Evolutionary conservation across 2,888 invertebrate species (phyloP), one percentile per base, ranked within the genome.

Genomic region (Metalampra italica): DNA sequence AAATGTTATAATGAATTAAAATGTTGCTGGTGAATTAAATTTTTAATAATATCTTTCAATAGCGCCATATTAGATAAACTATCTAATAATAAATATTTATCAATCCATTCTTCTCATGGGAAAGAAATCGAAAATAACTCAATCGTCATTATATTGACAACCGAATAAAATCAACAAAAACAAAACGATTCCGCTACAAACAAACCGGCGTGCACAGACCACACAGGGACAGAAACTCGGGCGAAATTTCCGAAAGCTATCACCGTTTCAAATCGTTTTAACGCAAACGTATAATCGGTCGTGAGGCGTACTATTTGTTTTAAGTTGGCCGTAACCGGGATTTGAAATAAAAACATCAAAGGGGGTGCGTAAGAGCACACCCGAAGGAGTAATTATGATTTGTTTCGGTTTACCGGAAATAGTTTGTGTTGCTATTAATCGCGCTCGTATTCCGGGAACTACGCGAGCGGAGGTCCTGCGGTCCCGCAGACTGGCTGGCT

Each of bases 311-410:
- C 82, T 89, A 89, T 88, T 89, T 89, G 89, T 89, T 89, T 88
- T 86, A 87, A 87, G 77, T 83, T 82, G 78, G 75, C 83, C 84
- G 82, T 86, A 84, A 82, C 86, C 71, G 77, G 77, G 77, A 76
- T 82, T 78, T 81, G 72, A 77, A 80, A 86, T 85, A 86, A 88
- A 87, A 86, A 88, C 87, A 86, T 88, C 87, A 88, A 88, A 88
- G 87, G 75, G 88, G 84, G 80, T 79, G 80, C 74, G 80, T 79
- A 78, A 73, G 79, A 80, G 82, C 65, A 71, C 76, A 72, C 76
- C 78, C 79, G 79, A 79, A 83, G 87, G 78, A 82, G 88, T 80
- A 87, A 87, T 89, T 86, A 88, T 81, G 72, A 88, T 89, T 89
- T 71, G 88, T 85, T 75, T 69, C 88, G 88, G 78, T 84, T 78